Evolutionary conservation across 2,113 vertebrate species (phyloP).

Genomic region (Philantomba maxwellii): DNA sequence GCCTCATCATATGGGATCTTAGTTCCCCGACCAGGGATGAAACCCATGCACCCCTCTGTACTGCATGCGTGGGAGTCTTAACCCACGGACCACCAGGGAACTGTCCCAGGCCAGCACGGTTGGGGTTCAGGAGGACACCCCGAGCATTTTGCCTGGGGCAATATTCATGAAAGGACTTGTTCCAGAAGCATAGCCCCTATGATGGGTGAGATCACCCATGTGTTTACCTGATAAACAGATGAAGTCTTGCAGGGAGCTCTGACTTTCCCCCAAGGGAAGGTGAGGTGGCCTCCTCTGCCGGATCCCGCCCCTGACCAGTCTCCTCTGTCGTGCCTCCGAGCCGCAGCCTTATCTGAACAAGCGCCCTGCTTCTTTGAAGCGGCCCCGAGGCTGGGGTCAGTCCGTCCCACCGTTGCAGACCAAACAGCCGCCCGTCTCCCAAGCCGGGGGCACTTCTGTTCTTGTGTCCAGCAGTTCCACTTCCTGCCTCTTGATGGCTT

Average conservation of each 20-base stretch:
- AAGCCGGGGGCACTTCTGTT: not conserved
- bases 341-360: not conserved
- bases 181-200: not conserved
- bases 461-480: not conserved
- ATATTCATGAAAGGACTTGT: not conserved
- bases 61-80: not conserved
- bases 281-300: not conserved
- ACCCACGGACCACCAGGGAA: not conserved
- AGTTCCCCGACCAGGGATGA: not conserved
- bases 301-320: not conserved
- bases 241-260: not conserved
- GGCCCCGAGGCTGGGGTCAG: not conserved
- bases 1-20: not conserved
- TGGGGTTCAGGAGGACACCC: too few species aligned
- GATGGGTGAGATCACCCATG: not conserved
- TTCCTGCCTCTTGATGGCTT: conserved; percentile 21
- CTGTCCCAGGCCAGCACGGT: not conserved
- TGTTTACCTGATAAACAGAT: not conserved
- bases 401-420: not conserved
- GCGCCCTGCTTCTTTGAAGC: not conserved
- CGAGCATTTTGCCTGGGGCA: not conserved
- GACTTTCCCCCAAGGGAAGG: not conserved
- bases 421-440: not conserved
- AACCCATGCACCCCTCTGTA: not conserved
- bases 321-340: fast-evolving